Conservation (phyloP, 2,888 invertebrate genomes). For the Ecdyonurus torrentis region DNA sequence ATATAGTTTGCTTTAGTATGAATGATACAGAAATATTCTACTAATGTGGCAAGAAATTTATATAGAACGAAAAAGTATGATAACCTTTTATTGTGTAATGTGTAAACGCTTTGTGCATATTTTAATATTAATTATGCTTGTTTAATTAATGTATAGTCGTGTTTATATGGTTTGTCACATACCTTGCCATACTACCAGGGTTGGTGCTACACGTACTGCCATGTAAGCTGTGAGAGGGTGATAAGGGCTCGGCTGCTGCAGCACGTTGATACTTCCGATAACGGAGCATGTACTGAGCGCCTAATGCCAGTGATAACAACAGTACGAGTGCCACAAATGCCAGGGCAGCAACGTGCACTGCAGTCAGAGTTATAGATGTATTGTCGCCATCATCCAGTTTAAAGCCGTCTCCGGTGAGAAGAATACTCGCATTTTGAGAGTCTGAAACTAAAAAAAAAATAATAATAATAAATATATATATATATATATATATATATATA, state of each 20-base stretch:
- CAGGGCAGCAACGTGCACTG: neutral
- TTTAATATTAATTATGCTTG: no score
- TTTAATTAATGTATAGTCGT: no score
- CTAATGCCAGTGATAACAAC: neutral
- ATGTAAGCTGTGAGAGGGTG: neutral
- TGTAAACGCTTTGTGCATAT: no score
- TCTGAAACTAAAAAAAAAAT: neutral
- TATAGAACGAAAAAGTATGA: no score
- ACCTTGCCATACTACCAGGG: neutral
- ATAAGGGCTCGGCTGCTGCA: neutral
- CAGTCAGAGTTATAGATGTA: neutral
- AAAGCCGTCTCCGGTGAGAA: neutral
- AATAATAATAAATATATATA: neutral
- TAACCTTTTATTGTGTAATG: no score
- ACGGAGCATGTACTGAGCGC: neutral
- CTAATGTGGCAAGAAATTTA: no score
- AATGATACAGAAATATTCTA: no score
- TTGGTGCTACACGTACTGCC: neutral
- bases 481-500: neutral
- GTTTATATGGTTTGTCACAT: neutral
- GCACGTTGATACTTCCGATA: neutral
- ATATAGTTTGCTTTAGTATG: no score
- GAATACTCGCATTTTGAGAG: neutral
- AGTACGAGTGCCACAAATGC: neutral
- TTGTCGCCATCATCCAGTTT: neutral